phyloP scores from a whole-genome alignment of 1,140 invertebrate genomes.

The Pseudomyrmex gracilis region DNA sequence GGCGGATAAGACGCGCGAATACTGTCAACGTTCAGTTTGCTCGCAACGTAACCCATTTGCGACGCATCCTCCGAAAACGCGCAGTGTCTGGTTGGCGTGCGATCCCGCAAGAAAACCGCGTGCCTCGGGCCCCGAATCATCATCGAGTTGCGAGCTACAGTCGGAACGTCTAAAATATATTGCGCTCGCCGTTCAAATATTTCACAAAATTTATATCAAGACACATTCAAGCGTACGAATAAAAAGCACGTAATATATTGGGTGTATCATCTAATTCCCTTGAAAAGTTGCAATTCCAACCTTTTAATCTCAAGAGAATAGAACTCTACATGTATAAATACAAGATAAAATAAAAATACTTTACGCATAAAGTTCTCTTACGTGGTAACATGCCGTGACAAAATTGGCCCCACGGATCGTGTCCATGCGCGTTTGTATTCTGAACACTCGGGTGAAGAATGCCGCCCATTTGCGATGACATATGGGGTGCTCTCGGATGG shows the following conservation, averaged over 20 bases:
- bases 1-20: conserved; percentile 70
- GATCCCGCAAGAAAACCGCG: conserved; percentile 82
- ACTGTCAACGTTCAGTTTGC: conserved; percentile 70
- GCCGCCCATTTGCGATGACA: conserved; percentile 69
- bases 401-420: conserved; percentile 82
- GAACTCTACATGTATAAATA: not conserved
- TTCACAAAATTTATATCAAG: too few species aligned
- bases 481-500: conserved; percentile 75
- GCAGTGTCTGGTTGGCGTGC: conserved; percentile 79
- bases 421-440: conserved; percentile 75
- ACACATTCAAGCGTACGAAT: too few species aligned
- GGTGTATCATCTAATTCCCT: too few species aligned
- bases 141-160: conserved; percentile 71
- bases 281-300: too few species aligned
- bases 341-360: conserved; percentile 11
- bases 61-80: conserved; percentile 77
- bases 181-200: too few species aligned
- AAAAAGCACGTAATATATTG: too few species aligned
- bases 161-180: conserved; percentile 65
- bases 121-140: conserved; percentile 80
- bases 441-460: conserved; percentile 80
- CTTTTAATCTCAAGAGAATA: conserved; percentile 5
- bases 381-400: conserved; percentile 80
- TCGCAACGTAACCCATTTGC: conserved; percentile 77
- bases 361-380: conserved; percentile 68